These are phyloP conservation scores for Tympanoctomys barrerae DNA, from an alignment of 2,797 vertebrate genomes.

Conservation along the genomic window DNA sequence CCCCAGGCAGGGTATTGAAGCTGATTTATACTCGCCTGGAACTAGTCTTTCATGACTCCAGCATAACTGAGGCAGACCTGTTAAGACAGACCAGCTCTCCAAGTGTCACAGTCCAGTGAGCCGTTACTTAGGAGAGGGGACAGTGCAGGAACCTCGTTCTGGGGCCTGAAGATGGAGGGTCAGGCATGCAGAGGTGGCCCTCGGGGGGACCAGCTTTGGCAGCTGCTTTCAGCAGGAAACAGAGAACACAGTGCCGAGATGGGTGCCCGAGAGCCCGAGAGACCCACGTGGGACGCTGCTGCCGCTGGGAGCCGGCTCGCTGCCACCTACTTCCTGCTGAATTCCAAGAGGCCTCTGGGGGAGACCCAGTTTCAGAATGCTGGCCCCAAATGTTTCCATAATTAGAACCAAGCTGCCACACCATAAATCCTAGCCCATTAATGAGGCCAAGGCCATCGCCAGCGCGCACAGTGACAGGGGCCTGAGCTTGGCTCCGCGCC, in stretches of 20 bases:
- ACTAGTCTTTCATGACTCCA: not conserved
- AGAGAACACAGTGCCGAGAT: not conserved
- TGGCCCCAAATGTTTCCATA: not conserved
- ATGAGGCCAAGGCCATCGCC: rapidly evolving
- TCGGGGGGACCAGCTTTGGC: not conserved
- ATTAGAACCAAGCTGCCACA: not conserved
- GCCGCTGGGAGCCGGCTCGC: not conserved
- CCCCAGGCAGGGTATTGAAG: no score
- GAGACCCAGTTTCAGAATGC: not conserved
- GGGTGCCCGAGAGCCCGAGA: not conserved
- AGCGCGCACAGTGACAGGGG: rapidly evolving
- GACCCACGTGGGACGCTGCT: rapidly evolving
- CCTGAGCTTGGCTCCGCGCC: rapidly evolving
- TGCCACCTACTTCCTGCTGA: no score
- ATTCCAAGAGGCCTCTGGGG: not conserved
- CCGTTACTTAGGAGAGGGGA: not conserved
- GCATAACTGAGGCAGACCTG: not conserved
- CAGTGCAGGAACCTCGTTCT: not conserved
- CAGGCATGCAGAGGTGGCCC: not conserved
- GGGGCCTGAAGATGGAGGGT: not conserved
- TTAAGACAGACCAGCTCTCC: not conserved
- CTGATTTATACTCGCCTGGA: not conserved
- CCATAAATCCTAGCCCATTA: rapidly evolving
- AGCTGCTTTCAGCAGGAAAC: not conserved
- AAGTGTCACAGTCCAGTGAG: not conserved